These are phyloP conservation scores for Benthosema pterotum DNA, from an alignment of 2,797 vertebrate species.

Conservation along the genomic window DNA sequence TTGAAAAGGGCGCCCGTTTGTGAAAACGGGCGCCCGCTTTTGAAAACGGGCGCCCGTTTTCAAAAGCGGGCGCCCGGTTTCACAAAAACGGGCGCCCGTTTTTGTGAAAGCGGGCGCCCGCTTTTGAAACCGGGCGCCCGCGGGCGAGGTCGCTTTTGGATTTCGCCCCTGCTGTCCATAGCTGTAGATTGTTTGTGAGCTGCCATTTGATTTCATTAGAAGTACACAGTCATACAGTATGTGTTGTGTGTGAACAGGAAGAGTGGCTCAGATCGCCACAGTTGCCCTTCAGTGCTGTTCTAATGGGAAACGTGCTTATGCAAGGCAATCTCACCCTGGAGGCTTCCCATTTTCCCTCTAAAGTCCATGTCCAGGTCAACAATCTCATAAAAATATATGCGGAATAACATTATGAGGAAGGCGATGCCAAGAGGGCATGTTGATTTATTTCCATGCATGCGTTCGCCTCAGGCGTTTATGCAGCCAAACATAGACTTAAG, in stretches of 20 bases:
- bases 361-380: conserved; percentile 70
- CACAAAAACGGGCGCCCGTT: no score
- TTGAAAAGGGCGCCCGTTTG: no score
- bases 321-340: conserved; percentile 72
- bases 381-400: conserved; percentile 65
- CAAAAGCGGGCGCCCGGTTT: no score
- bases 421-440: conserved; percentile 67
- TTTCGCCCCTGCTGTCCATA: no score
- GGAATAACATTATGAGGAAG: conserved; percentile 73
- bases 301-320: conserved; percentile 80
- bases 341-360: conserved; percentile 71
- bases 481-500: conserved; percentile 61
- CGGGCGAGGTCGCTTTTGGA: no score
- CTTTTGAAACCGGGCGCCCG: no score
- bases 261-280: conserved; percentile 59
- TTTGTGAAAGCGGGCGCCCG: no score
- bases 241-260: conserved; percentile 55
- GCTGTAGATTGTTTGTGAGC: conserved; percentile 18
- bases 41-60: no score
- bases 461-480: conserved; percentile 58
- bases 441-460: conserved; percentile 52
- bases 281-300: conserved; percentile 70
- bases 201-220: conserved; percentile 55
- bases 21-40: no score
- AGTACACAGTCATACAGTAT: conserved; percentile 31